phyloP scores from a whole-genome alignment of 2,797 vertebrate genomes.

The Choloepus didactylus region DNA sequence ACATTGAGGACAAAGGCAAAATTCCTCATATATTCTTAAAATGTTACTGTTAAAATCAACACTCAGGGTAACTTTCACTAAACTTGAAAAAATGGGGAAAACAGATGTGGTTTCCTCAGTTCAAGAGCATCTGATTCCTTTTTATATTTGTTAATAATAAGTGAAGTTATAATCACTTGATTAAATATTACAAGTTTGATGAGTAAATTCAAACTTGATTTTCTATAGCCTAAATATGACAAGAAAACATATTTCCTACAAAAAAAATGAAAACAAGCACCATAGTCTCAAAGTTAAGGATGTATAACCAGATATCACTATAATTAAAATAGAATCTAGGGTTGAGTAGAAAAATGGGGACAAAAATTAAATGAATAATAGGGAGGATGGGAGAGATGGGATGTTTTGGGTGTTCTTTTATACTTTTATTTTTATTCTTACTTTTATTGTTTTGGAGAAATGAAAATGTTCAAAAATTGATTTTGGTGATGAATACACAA shows the following conservation, averaged over 20 bases:
- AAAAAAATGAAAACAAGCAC: background rate
- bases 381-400: too few species aligned
- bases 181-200: background rate
- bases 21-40: conserved; percentile 11
- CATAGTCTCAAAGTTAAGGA: background rate
- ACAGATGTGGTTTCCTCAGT: background rate
- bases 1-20: background rate
- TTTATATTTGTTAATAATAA: conserved; percentile 35
- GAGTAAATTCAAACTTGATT: background rate
- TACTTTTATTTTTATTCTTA: too few species aligned
- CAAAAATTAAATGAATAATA: too few species aligned
- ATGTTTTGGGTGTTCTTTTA: too few species aligned
- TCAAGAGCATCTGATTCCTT: background rate
- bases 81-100: background rate
- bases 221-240: background rate
- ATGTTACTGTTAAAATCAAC: background rate
- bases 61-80: background rate
- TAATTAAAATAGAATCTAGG: background rate
- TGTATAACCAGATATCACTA: background rate
- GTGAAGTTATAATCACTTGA: background rate
- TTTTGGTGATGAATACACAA: too few species aligned
- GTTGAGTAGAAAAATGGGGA: too few species aligned
- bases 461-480: too few species aligned
- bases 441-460: too few species aligned
- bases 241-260: background rate